These are phyloP conservation scores for Myiotriccus ornatus DNA, from an alignment of 2,797 vertebrate species.

Conservation along the genomic window DNA sequence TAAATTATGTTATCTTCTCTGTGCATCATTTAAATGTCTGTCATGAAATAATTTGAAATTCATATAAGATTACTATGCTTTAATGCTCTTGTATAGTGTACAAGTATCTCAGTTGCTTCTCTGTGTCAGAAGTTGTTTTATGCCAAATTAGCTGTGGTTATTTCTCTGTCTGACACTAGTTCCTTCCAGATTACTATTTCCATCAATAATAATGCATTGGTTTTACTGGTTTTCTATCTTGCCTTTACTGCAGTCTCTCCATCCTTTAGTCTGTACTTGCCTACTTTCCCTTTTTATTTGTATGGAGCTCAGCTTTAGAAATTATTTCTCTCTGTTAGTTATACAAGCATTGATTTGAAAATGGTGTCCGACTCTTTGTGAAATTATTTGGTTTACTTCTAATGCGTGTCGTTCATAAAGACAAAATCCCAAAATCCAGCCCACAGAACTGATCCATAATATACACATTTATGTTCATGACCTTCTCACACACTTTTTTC, in stretches of 20 bases:
- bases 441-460: neutral
- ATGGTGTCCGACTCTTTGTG: neutral
- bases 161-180: neutral
- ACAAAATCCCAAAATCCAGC: neutral
- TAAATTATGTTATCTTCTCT: neutral
- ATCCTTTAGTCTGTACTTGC: neutral
- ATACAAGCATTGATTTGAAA: neutral
- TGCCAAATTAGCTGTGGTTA: neutral
- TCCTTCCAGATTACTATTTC: neutral
- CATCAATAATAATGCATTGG: neutral
- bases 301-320: neutral
- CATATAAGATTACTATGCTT: neutral
- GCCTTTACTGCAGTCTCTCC: neutral
- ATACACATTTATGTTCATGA: neutral
- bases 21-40: neutral
- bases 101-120: neutral
- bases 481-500: neutral
- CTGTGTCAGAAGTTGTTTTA: neutral
- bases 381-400: neutral
- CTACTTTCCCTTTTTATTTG: neutral
- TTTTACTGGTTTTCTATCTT: neutral
- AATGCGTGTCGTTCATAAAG: neutral
- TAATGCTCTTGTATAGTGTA: neutral
- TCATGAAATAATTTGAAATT: neutral
- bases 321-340: neutral